phyloP scores from a whole-genome alignment of 2,888 invertebrate species.

The Nesidiocoris tenuis region DNA sequence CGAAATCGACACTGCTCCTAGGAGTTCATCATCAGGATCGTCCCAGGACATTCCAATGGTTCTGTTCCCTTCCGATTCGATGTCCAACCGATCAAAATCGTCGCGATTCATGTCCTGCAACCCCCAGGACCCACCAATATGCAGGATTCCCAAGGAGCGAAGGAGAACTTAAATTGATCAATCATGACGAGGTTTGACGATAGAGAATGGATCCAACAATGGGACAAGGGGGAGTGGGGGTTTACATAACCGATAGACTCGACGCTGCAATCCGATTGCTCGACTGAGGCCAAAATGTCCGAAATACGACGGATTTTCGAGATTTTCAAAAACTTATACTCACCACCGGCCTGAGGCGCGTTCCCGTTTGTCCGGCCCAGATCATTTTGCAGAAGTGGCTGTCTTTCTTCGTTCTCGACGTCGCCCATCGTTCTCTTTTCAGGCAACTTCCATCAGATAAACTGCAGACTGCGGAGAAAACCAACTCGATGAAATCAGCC shows the following conservation, averaged over 20 bases:
- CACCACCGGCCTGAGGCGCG: conserved; percentile 15
- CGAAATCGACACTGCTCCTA: too few species aligned
- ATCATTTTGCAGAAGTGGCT: conserved; percentile 61
- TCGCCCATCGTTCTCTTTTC: conserved; percentile 63
- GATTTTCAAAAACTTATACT: neutral
- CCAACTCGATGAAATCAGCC: neutral
- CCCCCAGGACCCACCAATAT: too few species aligned
- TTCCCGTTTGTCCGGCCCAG: conserved; percentile 26
- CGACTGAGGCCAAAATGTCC: neutral
- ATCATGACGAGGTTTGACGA: neutral
- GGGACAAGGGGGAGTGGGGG: conserved; percentile 11
- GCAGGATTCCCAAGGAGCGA: too few species aligned
- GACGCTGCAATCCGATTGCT: conserved; percentile 8
- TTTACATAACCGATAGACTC: conserved; percentile 19
- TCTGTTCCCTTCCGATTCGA: too few species aligned
- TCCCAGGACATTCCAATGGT: too few species aligned
- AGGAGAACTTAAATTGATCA: neutral
- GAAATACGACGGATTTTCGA: neutral
- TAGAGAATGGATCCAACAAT: conserved; percentile 21
- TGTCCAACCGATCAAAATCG: too few species aligned
- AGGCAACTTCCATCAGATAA: conserved; percentile 34
- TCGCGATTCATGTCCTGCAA: too few species aligned
- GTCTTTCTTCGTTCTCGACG: conserved; percentile 61
- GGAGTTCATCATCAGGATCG: too few species aligned
- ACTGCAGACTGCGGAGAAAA: conserved; percentile 11